phyloP scores from a whole-genome alignment of 2,113 vertebrate genomes.

The Charadrius vociferus region DNA sequence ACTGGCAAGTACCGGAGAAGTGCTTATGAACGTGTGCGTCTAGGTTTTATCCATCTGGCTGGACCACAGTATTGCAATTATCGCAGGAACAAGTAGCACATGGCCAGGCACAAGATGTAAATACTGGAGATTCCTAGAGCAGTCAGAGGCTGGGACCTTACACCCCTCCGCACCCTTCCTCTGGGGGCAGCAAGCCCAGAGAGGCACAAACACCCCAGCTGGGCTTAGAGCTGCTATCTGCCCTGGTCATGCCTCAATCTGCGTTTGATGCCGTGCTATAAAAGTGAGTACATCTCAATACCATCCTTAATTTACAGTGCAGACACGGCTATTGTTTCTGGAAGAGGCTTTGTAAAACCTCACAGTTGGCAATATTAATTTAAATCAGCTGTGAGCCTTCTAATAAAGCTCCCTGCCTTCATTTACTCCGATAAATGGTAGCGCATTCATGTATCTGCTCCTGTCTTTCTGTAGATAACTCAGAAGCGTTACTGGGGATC shows the following conservation, averaged over 20 bases:
- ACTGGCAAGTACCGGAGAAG: neutral
- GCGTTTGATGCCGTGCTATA: neutral
- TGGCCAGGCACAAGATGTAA: neutral
- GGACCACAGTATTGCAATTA: neutral
- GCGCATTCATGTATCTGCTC: neutral
- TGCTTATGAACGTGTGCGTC: neutral
- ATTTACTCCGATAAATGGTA: neutral
- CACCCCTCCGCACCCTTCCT: no score
- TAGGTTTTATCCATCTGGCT: neutral
- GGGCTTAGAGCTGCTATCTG: neutral
- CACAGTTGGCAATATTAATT: slow-evolving; percentile 7
- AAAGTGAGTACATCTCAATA: neutral
- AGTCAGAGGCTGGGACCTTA: neutral
- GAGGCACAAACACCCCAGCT: neutral
- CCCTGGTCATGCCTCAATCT: neutral
- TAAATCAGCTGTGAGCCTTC: neutral
- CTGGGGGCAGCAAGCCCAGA: neutral
- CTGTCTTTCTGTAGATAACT: slow-evolving; percentile 4
- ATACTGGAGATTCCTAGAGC: neutral
- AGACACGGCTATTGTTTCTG: slow-evolving; percentile 4
- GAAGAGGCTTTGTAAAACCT: neutral
- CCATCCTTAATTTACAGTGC: neutral
- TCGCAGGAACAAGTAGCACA: neutral
- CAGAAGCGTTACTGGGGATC: neutral
- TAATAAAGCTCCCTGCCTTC: slow-evolving; percentile 24